Base-by-base conservation (phyloP, 2,888 invertebrate genomes). In the Nowickia ferox region DNA sequence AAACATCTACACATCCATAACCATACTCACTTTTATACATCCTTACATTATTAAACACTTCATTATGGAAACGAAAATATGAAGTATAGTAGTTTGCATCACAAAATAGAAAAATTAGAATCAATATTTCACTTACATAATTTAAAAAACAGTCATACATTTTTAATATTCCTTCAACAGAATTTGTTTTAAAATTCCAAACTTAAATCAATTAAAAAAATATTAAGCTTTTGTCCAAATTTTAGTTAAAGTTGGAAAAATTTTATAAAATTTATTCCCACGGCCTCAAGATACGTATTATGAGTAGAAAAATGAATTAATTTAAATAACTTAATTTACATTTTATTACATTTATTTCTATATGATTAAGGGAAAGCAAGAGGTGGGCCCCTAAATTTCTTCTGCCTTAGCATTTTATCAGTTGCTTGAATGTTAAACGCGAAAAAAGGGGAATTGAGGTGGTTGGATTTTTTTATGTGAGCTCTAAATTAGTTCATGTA, bases 241-340 rank as follows among this genome's bases (percentile, higher is more conserved):
- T 15, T 1, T 19, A 19, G 6, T 40, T n/a, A 40, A 59, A 22
- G 17, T 19, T 13, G 30, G 4, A 30, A 30, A 4, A 6, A 13
- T 1, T 48, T 4, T 13, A 10, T 17, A 40, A 59, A 72, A 74
- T 17, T 46, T 59, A 22, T 30, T 61, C 6, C 44, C 68, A 61
- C 66, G 46, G 61, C 38, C 48, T 57, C 55, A 40, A 46, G 17
- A 57, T 19, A 42, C 30, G 15, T 22, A 19, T 11, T 13, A 44
- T 15, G 15, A 46, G 44, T 42, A 42, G 42, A 71, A 75, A 59
- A 55, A 76, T 42, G 13, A 75, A 84, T 42, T 80, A 66, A 80
- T 66, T 76, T 72, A 63, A 78, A 77, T 77, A 81, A 77, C 74
- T 81, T 77, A 81, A 81, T 85, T 85, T 81, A 22, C 69, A 53